phyloP scores from a whole-genome alignment of 2,888 invertebrate species.

The Gisinianus flammeolus region DNA sequence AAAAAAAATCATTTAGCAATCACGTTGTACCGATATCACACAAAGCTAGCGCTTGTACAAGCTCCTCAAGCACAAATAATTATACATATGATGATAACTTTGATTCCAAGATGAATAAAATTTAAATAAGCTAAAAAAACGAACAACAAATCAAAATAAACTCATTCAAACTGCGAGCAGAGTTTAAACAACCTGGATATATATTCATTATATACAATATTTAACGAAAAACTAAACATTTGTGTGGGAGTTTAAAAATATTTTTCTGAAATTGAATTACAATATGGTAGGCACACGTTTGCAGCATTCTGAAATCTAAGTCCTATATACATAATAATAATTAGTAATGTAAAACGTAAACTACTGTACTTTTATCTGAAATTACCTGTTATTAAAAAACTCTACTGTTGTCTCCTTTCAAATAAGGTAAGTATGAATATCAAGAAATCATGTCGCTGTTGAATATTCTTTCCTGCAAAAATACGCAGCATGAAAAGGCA shows the following conservation, averaged over 20 bases:
- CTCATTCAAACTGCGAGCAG: not conserved
- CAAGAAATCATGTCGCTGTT: too few relatives aligned
- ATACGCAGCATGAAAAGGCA: too few relatives aligned
- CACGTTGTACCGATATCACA: conserved; percentile 24
- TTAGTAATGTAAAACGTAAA: too few relatives aligned
- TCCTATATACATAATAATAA: too few relatives aligned
- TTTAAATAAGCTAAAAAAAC: too few relatives aligned
- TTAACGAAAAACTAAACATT: not conserved
- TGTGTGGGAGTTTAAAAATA: not conserved
- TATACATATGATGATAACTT: not conserved
- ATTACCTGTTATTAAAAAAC: too few relatives aligned
- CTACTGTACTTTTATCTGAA: too few relatives aligned
- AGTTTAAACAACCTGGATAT: not conserved
- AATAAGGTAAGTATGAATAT: too few relatives aligned
- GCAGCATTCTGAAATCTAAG: conserved; percentile 21
- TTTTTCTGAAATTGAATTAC: not conserved
- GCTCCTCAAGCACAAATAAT: conserved; percentile 33
- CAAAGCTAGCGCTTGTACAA: conserved; percentile 17
- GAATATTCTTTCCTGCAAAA: too few relatives aligned
- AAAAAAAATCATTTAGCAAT: not conserved
- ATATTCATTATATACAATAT: not conserved
- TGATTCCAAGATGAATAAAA: not conserved
- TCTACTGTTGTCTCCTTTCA: too few relatives aligned
- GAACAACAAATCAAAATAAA: not conserved
- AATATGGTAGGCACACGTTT: conserved; percentile 31